Percentiles rank a stretch among this genome's conserved stretches.
These are phyloP conservation scores for Chymomyza fuscimana DNA, from an alignment of 2,888 invertebrate species.

Conservation along the genomic window DNA sequence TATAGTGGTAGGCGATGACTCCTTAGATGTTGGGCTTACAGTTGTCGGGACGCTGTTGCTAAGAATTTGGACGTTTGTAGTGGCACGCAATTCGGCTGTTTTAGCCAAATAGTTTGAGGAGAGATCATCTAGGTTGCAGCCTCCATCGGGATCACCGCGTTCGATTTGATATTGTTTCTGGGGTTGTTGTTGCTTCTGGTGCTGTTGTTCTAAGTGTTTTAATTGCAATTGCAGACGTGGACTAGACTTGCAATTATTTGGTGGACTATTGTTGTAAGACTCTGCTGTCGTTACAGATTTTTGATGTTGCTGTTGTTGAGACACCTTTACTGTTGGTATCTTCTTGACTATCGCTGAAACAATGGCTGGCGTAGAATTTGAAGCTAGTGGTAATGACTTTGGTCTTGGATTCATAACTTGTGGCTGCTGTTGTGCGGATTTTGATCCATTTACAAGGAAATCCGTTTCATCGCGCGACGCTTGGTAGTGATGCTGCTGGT, in stretches of 20 bases:
- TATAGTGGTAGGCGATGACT: background rate
- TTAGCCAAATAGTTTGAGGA: conserved; percentile 80
- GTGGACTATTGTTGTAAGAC: conserved; percentile 34
- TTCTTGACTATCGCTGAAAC: conserved; percentile 80
- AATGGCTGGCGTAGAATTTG: conserved; percentile 79
- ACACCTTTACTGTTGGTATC: conserved; percentile 77
- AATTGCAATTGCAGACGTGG: conserved; percentile 70
- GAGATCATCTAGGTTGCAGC: conserved; percentile 83
- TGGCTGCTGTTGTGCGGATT: conserved; percentile 40
- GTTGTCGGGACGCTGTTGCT: conserved; percentile 29
- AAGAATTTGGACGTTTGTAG: conserved; percentile 86
- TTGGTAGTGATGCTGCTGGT: conserved; percentile 45
- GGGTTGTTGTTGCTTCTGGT: conserved; percentile 74
- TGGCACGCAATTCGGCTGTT: conserved; percentile 83
- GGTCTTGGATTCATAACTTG: conserved; percentile 70
- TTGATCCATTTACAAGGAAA: conserved; percentile 59
- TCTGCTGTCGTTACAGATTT: conserved; percentile 28
- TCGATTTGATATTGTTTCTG: conserved; percentile 81
- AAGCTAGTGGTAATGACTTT: conserved; percentile 79
- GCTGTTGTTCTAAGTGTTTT: conserved; percentile 74
- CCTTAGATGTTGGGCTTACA: conserved; percentile 11
- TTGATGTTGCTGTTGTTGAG: conserved; percentile 54
- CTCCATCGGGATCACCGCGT: conserved; percentile 90
- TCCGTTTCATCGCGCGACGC: conserved; percentile 79
- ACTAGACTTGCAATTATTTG: conserved; percentile 61